Conservation (phyloP, 2,113 vertebrate species). For the Gadus macrocephalus region DNA sequence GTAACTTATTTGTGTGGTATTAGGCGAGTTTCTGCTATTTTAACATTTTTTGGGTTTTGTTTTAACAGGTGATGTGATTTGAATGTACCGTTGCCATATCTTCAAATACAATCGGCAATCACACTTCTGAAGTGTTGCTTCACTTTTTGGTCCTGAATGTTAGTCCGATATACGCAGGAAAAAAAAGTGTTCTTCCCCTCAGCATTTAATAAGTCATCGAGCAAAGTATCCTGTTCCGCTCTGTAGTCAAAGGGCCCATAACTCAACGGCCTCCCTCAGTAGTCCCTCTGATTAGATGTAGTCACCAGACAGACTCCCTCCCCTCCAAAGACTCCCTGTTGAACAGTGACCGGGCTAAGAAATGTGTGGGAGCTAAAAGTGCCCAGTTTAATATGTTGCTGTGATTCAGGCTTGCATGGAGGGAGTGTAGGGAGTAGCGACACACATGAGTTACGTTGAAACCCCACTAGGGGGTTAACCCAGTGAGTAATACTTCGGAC, state of each 20-base stretch:
- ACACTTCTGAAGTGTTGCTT: slow-evolving; percentile 43
- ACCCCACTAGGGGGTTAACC: slow-evolving; percentile 35
- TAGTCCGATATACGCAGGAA: slow-evolving; percentile 16
- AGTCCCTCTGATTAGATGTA: slow-evolving; percentile 60
- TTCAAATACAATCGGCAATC: slow-evolving; percentile 71
- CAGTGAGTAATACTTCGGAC: slow-evolving; percentile 31
- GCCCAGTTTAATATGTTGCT: slow-evolving; percentile 73
- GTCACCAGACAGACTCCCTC: slow-evolving; percentile 1
- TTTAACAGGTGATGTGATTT: slow-evolving; percentile 66
- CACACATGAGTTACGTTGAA: slow-evolving; percentile 6
- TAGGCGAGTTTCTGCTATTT: slow-evolving; percentile 51
- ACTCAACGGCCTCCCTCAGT: slow-evolving; percentile 58
- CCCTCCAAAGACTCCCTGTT: slow-evolving; percentile 51
- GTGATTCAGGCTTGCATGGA: slow-evolving; percentile 40
- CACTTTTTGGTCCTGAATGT: slow-evolving; percentile 48
- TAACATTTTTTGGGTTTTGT: slow-evolving; percentile 55
- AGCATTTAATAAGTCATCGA: slow-evolving; percentile 62
- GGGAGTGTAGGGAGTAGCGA: slow-evolving; percentile 6
- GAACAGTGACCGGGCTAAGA: slow-evolving; percentile 47
- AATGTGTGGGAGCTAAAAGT: slow-evolving; percentile 59
- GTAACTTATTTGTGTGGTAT: slow-evolving; percentile 70
- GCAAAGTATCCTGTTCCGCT: slow-evolving; percentile 61
- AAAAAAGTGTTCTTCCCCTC: slow-evolving; percentile 31
- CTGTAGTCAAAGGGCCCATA: slow-evolving; percentile 66
- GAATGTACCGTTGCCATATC: slow-evolving; percentile 68